A percentile compares a stretch with the other conserved stretches of the same genome.
Conservation (phyloP, 1,140 invertebrate species). For the Hylaeus volcanicus region DNA sequence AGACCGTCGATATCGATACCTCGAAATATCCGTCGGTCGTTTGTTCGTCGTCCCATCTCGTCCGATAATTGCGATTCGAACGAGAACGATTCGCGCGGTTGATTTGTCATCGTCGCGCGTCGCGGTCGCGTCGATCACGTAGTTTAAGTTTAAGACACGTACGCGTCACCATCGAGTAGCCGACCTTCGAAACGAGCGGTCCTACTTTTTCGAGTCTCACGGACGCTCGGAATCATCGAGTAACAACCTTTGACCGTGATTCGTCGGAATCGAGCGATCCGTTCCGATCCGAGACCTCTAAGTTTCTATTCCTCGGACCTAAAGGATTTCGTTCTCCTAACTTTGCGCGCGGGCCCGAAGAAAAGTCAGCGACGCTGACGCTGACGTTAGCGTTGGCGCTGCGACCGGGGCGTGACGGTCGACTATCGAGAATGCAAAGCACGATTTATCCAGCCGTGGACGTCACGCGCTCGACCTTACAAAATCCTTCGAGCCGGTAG, state of each 20-base stretch:
- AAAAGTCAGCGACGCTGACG: not conserved
- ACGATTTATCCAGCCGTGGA: conserved; percentile 32
- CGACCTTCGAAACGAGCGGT: conserved; percentile 45
- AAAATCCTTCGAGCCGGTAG: conserved; percentile 31
- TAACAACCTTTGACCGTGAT: too few relatives aligned
- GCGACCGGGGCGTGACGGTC: not conserved
- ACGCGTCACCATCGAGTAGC: not conserved
- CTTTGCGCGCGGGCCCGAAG: not conserved
- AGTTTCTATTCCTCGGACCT: not conserved
- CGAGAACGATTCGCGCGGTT: not conserved
- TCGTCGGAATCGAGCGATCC: not conserved
- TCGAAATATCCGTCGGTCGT: not conserved
- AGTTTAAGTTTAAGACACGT: not conserved
- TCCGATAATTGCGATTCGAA: not conserved
- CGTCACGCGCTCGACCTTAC: conserved; percentile 62
- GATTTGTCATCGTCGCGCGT: conserved; percentile 7
- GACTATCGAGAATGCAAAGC: conserved; percentile 62
- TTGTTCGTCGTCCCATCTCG: not conserved
- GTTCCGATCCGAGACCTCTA: too few relatives aligned
- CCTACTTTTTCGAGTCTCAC: conserved; percentile 23
- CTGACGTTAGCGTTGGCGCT: too few relatives aligned
- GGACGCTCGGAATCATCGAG: too few relatives aligned
- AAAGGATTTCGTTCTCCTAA: not conserved
- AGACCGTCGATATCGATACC: not conserved
- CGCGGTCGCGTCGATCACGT: conserved; percentile 33